Evolutionary conservation across 2,113 vertebrate genomes (phyloP), one percentile per base, ranked within the genome.

Genomic region (Lophura nycthemera): DNA sequence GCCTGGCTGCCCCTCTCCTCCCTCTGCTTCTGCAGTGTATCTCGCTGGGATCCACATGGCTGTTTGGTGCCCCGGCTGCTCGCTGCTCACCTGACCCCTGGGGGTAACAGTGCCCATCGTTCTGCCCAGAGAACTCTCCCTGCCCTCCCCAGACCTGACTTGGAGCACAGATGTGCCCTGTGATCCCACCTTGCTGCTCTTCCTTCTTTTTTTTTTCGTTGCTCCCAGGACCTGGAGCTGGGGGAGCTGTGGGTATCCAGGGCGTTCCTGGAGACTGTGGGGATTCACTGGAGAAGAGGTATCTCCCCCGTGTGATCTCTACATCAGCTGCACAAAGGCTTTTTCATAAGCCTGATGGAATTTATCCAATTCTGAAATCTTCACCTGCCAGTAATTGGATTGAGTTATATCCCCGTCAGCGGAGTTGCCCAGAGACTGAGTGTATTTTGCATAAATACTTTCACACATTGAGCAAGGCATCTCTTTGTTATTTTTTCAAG

Each of bases 241-340:
- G 20, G 11, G 2, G 88, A 17, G 43, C 71, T 0, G 1, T 50
- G 63, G 78, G 43, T 29, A 10, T 24, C 0, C 1, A 0, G 0
- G 64, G 74, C 74, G 22, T 50, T 43, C 43, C 19, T 36, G 8
- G 20, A 8, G 42, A 27, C 30, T 20, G 50, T 20, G 32, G 27
- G 50, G 42, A 48, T 81, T 80, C 27, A 1, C 1, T 52, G 54
- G 34, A 24, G 45, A 82, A 3, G 16, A 12, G 43, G 2, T 12
- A 13, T 82, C 52, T 47, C 47, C 38, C 47, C 19, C 3, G 4
- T 19, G 72, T 34, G 29, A 70, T 86, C 42, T 43, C 21, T 47
- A n/a, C 60, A 19, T 6, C 34, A 76, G 54, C 43, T 52, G 48
- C 57, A 25, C 76, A 75, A 88, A 79, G 9, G 36, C 11, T 85